These are phyloP conservation scores for Myotis vivesi DNA, from an alignment of 2,797 vertebrate species.

Conservation along the genomic window DNA sequence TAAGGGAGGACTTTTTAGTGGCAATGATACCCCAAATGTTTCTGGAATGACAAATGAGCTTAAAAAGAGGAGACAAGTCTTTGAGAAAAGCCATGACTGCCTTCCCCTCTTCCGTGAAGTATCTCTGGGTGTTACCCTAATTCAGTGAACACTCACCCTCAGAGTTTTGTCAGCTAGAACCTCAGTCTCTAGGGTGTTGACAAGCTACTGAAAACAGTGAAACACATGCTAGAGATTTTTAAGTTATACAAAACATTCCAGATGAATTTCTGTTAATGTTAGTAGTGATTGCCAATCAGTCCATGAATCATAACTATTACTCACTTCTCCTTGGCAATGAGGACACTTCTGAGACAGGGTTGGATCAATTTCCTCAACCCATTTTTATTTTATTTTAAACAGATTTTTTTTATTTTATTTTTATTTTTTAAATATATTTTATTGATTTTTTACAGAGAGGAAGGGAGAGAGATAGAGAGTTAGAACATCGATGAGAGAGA, in stretches of 20 bases:
- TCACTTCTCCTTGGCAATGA: not conserved
- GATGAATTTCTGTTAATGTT: conserved; percentile 46
- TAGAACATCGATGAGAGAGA: no score
- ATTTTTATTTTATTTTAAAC: not conserved
- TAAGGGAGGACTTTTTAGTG: no score
- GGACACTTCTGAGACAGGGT: not conserved
- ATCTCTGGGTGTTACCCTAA: not conserved
- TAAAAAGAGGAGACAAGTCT: not conserved
- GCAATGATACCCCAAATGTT: not conserved
- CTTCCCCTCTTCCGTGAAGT: not conserved
- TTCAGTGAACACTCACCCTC: not conserved
- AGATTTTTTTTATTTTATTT: no score
- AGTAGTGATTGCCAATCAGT: not conserved
- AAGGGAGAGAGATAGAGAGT: no score
- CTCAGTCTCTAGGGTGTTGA: conserved; percentile 52
- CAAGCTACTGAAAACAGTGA: conserved; percentile 42
- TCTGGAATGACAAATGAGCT: not conserved
- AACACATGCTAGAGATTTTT: not conserved
- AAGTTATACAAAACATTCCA: conserved; percentile 46
- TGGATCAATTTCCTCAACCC: not conserved
- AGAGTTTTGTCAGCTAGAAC: conserved; percentile 44
- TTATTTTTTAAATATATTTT: no score
- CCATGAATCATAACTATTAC: conserved; percentile 35
- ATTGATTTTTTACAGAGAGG: no score
- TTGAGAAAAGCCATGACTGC: not conserved